Evolutionary conservation across 2,113 vertebrate genomes (phyloP).

Genomic region (Phylloscopus trochilus): DNA sequence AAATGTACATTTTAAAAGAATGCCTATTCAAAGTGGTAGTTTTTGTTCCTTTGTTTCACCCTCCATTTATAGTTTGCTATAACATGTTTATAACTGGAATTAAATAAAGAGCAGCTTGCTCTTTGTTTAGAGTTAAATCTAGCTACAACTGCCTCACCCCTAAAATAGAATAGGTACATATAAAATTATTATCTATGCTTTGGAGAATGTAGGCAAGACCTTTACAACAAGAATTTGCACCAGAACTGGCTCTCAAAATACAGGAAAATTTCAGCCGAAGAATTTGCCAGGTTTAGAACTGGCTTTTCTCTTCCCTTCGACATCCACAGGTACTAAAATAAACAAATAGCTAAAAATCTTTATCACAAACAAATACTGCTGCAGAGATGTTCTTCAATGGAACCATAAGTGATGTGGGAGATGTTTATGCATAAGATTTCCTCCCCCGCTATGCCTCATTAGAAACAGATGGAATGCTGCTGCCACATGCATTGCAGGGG

Average conservation of each 20-base stretch:
- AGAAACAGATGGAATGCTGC: slow-evolving; percentile 24
- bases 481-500: not conserved
- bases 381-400: not conserved
- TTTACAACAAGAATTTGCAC: not conserved
- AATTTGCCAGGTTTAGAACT: not conserved
- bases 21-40: not conserved
- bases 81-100: not conserved
- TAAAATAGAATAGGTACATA: not conserved
- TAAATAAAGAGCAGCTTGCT: not conserved
- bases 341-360: not conserved
- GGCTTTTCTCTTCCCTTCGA: not conserved
- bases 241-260: not conserved
- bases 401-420: not conserved
- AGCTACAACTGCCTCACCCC: not conserved
- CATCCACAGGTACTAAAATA: not conserved
- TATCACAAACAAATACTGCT: not conserved
- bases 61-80: not conserved
- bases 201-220: not conserved
- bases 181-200: not conserved
- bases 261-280: not conserved
- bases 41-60: not conserved
- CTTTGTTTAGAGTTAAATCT: not conserved
- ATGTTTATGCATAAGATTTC: slow-evolving; percentile 18
- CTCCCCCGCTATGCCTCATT: slow-evolving; percentile 6
- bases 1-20: slow-evolving; percentile 21